Evolutionary conservation across 2,797 vertebrate species (phyloP).

Genomic region (Balearica regulorum): DNA sequence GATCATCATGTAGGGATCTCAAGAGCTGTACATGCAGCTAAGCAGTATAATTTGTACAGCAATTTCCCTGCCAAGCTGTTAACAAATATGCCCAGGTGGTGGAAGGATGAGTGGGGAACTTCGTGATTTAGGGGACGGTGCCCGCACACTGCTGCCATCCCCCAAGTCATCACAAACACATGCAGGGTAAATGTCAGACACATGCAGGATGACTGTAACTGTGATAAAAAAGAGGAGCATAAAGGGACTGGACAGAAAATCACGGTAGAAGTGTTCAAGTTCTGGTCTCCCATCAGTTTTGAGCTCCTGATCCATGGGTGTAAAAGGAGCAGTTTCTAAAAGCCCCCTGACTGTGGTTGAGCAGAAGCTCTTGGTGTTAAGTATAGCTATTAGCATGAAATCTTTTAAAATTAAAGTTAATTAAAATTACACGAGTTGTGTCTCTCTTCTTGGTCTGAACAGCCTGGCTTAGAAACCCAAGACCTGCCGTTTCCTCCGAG

Average conservation of each 20-base stretch:
- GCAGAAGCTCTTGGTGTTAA: neutral
- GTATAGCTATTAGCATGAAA: neutral
- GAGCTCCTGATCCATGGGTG: neutral
- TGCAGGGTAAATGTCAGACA: neutral
- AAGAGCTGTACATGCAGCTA: neutral
- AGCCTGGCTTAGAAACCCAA: neutral
- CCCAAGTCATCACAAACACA: neutral
- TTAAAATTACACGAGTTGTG: neutral
- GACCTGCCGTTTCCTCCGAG: neutral
- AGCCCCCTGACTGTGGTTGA: neutral
- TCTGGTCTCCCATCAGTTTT: neutral
- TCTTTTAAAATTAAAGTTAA: neutral
- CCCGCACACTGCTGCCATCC: fast-evolving
- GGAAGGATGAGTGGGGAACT: neutral
- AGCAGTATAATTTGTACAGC: neutral
- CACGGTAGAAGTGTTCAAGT: neutral
- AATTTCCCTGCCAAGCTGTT: neutral
- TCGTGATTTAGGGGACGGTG: neutral
- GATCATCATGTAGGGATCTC: neutral
- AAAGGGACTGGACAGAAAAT: neutral
- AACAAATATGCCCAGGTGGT: neutral
- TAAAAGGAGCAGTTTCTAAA: neutral
- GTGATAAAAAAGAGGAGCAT: neutral
- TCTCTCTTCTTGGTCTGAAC: neutral
- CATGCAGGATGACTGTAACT: neutral